A percentile compares a stretch with the other conserved stretches of the same genome.
Evolutionary conservation across 2,888 invertebrate species (phyloP).

Genomic region (Cylloceria caligata): DNA sequence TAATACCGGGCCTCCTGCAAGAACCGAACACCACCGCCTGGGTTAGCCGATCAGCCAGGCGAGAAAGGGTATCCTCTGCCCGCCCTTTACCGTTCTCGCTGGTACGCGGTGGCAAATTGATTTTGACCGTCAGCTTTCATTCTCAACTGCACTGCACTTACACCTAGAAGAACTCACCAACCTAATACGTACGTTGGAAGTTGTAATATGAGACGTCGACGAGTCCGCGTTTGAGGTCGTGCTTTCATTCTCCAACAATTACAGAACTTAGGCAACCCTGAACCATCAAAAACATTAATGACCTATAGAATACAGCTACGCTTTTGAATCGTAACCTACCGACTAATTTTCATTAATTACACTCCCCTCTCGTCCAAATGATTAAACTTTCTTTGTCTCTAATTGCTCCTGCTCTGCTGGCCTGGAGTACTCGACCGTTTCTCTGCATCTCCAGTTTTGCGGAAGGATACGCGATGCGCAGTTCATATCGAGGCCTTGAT

Average conservation of each 20-base stretch:
- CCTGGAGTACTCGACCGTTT: too few relatives aligned
- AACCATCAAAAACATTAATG: slow-evolving; percentile 10
- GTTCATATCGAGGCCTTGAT: slow-evolving; percentile 18
- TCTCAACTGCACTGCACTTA: slow-evolving; percentile 56
- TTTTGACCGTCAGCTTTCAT: slow-evolving; percentile 66
- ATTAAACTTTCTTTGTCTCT: slow-evolving; percentile 64
- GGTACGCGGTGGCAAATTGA: slow-evolving; percentile 67
- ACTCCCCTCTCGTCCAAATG: slow-evolving; percentile 26
- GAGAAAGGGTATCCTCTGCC: slow-evolving; percentile 61
- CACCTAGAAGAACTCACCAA: slow-evolving; percentile 48
- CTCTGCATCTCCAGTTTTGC: slow-evolving; percentile 38
- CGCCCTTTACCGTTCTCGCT: slow-evolving; percentile 51
- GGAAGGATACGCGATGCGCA: slow-evolving; percentile 38
- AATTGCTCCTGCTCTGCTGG: slow-evolving; percentile 37
- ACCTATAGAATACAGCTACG: too few relatives aligned
- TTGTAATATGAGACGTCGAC: slow-evolving; percentile 49
- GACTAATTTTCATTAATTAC: slow-evolving; percentile 58
- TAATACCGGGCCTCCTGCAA: slow-evolving; percentile 67
- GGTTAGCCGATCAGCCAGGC: slow-evolving; percentile 69
- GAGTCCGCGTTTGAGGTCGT: slow-evolving; percentile 37
- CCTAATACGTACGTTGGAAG: slow-evolving; percentile 19
- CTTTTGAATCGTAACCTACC: too few relatives aligned
- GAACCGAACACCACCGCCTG: slow-evolving; percentile 68
- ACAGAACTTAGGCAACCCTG: slow-evolving; percentile 11
- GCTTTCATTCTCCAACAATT: slow-evolving; percentile 49